phyloP scores from a whole-genome alignment of 2,888 invertebrate species.

The Aleiodes alternator region DNA sequence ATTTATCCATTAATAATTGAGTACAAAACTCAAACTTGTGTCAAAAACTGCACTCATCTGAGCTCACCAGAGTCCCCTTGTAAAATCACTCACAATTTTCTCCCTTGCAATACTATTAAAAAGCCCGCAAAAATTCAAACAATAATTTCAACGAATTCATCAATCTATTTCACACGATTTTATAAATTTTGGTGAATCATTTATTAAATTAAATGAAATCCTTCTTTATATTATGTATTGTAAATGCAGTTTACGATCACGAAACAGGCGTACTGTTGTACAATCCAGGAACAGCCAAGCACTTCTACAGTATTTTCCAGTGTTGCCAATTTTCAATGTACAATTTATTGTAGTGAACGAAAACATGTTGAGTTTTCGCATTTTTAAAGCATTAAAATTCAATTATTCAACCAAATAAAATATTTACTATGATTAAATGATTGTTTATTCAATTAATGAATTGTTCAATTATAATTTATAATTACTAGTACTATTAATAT shows the following conservation, averaged over 20 bases:
- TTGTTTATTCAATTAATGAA: not conserved
- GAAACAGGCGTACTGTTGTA: constrained; percentile 29
- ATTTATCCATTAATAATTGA: too few relatives aligned
- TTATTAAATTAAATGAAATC: not conserved
- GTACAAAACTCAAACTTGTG: too few relatives aligned
- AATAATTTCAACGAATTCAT: not conserved
- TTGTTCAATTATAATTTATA: constrained; percentile 44
- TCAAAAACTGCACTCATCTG: too few relatives aligned
- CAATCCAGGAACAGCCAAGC: constrained; percentile 11
- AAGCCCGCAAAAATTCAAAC: too few relatives aligned
- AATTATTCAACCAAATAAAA: not conserved
- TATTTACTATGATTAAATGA: not conserved
- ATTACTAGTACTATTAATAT: constrained; percentile 37
- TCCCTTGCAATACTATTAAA: too few relatives aligned
- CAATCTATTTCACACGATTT: not conserved
- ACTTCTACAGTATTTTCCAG: constrained; percentile 8
- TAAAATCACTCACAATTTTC: too few relatives aligned
- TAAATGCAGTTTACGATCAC: constrained; percentile 9
- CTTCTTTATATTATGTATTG: constrained; percentile 5
- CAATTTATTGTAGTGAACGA: constrained; percentile 24
- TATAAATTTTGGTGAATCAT: not conserved
- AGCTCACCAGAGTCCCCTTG: too few relatives aligned
- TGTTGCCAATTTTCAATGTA: constrained; percentile 17
- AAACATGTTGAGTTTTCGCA: constrained; percentile 8
- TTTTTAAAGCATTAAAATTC: not conserved